Base-by-base conservation (phyloP, 2,797 vertebrate species). In the Tachyglossus aculeatus region DNA sequence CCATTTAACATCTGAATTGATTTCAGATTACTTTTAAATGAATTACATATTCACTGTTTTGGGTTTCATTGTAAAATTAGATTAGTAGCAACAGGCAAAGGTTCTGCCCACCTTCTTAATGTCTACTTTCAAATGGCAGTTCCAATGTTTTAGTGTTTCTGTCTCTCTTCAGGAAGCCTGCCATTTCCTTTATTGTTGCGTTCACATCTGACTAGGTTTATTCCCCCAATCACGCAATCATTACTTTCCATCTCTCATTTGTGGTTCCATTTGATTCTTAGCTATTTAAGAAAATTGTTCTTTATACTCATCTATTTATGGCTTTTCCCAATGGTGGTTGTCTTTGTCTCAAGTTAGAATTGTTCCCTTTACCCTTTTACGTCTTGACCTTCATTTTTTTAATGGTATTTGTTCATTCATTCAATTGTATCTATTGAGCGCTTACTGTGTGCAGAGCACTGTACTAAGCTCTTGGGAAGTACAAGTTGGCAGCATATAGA, bases 331-430 rank as follows among this genome's bases (percentile, higher is more conserved):
- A 78, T 74, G 68, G 78, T 2, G 4, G 71, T 71, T 71, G 81
- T 80, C 83, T 85, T 85, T 87, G 85, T 80, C 83, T 78, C 81
- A 85, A 81, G 67, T 76, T 76, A 77, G 82, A 74, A 63, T 82
- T 78, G 77, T 81, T 80, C 80, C 83, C 80, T 80, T 80, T 80
- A 85, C 83, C 85, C 83, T 56, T 69, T 66, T 78, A 74, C 78
- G n/a, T 78, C 87, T 85, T 87, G 78, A 85, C 85, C 81, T 78
- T 81, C 81, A 81, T 80, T 83, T 87, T 85, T 76, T 34, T 78
- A n/a, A n/a, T n/a, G n/a, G n/a, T n/a, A n/a, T 85, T 85, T 83
- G 83, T 80, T 85, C 73, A 25, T n/a, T n/a, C n/a, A n/a, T n/a
- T n/a, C n/a, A n/a, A n/a, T n/a, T n/a, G n/a, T n/a, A n/a, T n/a